Evolutionary conservation across 2,113 vertebrate species (phyloP).

Genomic region (Archilochus colubris): DNA sequence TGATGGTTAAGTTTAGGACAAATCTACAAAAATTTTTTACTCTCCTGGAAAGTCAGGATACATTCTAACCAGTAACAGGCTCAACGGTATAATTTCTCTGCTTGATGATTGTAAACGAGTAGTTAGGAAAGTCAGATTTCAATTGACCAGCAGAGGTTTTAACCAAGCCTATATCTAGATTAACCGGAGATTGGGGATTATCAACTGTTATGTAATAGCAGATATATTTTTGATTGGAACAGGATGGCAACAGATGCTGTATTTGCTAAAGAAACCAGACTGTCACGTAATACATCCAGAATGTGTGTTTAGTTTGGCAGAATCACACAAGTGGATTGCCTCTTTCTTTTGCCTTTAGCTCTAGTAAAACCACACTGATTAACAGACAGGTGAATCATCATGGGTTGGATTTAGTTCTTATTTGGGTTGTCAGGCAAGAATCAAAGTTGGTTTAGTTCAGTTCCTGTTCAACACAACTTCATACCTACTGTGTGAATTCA

Average conservation of each 20-base stretch:
- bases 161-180: neutral
- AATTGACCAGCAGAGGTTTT: neutral
- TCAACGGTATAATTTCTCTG: neutral
- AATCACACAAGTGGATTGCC: neutral
- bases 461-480: neutral
- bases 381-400: neutral
- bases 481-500: neutral
- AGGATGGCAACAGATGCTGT: conserved; percentile 6
- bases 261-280: neutral
- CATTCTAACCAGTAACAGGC: neutral
- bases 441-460: neutral
- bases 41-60: neutral
- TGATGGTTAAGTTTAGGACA: neutral
- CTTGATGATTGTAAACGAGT: neutral
- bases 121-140: neutral
- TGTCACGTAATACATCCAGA: neutral
- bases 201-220: neutral
- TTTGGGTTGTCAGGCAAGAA: neutral
- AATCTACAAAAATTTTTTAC: neutral
- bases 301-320: neutral
- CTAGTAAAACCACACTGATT: neutral
- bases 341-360: neutral
- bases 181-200: neutral
- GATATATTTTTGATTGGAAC: conserved; percentile 1
- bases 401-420: neutral